phyloP scores from a whole-genome alignment of 2,888 invertebrate genomes.

The Hipparchia sbordonii region DNA sequence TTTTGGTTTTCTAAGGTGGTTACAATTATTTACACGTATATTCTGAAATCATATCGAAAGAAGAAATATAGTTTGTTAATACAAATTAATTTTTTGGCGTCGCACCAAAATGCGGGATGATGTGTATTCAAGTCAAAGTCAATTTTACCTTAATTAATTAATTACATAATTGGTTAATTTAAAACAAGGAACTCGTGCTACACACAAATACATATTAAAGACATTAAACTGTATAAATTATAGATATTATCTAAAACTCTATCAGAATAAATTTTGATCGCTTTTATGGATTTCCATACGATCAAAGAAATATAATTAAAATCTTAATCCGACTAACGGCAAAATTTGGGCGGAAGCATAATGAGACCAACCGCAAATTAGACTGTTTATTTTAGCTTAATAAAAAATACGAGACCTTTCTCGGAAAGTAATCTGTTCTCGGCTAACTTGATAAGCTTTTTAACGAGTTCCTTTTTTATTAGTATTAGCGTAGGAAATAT shows the following conservation, averaged over 20 bases:
- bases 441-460: slow-evolving; percentile 19
- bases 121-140: too few species aligned
- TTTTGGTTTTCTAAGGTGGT: too few species aligned
- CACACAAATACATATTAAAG: too few species aligned
- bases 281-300: slow-evolving; percentile 21
- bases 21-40: too few species aligned
- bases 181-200: too few species aligned
- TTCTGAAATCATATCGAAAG: too few species aligned
- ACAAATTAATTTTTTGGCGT: too few species aligned
- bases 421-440: slow-evolving; percentile 18
- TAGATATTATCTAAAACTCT: background rate
- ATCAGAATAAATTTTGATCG: slow-evolving; percentile 9
- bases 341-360: slow-evolving; percentile 32
- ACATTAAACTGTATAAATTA: too few species aligned
- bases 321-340: slow-evolving; percentile 39
- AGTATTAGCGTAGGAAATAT: background rate
- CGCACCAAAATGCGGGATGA: too few species aligned
- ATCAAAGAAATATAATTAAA: slow-evolving; percentile 22
- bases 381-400: background rate
- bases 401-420: slow-evolving; percentile 16
- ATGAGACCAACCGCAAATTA: slow-evolving; percentile 28
- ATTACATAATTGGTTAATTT: too few species aligned
- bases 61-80: too few species aligned
- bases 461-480: background rate
- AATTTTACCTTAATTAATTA: too few species aligned